phyloP scores from a whole-genome alignment of 2,888 invertebrate species.

The Phanerotoma sp. region DNA sequence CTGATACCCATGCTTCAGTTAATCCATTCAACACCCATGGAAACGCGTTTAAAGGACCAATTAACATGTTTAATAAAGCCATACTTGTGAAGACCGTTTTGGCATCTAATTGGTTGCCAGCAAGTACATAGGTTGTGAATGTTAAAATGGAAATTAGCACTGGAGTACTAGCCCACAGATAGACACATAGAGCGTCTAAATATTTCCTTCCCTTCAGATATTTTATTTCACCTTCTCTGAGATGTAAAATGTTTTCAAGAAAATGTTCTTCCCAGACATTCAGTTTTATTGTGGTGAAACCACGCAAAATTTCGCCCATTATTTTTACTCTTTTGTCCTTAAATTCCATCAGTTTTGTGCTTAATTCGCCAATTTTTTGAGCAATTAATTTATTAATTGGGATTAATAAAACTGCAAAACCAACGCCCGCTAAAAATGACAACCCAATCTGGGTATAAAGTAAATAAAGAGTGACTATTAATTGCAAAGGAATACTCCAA shows the following conservation, averaged over 20 bases:
- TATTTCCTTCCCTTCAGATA: slow-evolving; percentile 88
- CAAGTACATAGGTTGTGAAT: slow-evolving; percentile 74
- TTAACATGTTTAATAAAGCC: slow-evolving; percentile 93
- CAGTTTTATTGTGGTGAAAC: slow-evolving; percentile 87
- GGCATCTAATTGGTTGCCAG: slow-evolving; percentile 79
- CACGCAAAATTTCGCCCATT: slow-evolving; percentile 82
- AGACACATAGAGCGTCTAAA: slow-evolving; percentile 95
- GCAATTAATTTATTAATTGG: slow-evolving; percentile 92
- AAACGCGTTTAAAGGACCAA: slow-evolving; percentile 93
- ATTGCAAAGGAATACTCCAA: slow-evolving; percentile 94
- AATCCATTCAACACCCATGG: slow-evolving; percentile 98
- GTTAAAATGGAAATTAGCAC: slow-evolving; percentile 85
- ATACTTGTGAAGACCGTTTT: slow-evolving; percentile 93
- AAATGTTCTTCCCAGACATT: slow-evolving; percentile 95
- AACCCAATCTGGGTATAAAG: slow-evolving; percentile 86
- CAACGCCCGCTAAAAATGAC: slow-evolving; percentile 88
- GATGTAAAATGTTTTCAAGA: slow-evolving; percentile 66
- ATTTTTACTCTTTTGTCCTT: slow-evolving; percentile 89
- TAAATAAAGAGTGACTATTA: slow-evolving; percentile 78
- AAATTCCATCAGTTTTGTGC: slow-evolving; percentile 82
- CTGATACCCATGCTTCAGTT: slow-evolving; percentile 93
- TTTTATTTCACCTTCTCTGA: slow-evolving; percentile 71
- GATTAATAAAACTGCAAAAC: slow-evolving; percentile 83
- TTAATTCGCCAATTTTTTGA: slow-evolving; percentile 81
- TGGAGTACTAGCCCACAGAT: slow-evolving; percentile 98